Percentiles rank a stretch among this genome's conserved stretches.
Conservation (phyloP, 2,888 invertebrate genomes). For the Eulithis prunata region DNA sequence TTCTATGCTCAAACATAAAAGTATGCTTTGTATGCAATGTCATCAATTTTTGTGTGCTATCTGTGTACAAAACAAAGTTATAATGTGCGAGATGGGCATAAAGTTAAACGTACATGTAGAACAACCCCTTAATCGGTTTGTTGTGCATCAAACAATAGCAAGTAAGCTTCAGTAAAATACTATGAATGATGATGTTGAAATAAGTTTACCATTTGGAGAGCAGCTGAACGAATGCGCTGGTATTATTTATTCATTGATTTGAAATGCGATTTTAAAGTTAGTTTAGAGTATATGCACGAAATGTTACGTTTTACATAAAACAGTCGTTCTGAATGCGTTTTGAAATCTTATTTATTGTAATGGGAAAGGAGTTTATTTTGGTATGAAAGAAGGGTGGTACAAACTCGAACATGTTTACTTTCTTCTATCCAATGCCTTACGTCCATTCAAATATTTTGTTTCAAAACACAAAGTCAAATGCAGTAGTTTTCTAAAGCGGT, state of each 20-base stretch:
- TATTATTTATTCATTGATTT: slow-evolving; percentile 54
- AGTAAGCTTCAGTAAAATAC: slow-evolving; percentile 56
- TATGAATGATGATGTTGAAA: slow-evolving; percentile 55
- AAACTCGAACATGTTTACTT: slow-evolving; percentile 1
- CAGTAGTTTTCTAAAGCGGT: slow-evolving; percentile 9
- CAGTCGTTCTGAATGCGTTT: slow-evolving; percentile 44
- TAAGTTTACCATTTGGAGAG: slow-evolving; percentile 54
- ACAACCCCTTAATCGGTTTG: slow-evolving; percentile 58
- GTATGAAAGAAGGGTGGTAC: slow-evolving; percentile 18
- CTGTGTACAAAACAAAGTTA: neutral
- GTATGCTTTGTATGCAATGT: neutral
- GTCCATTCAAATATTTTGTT: neutral
- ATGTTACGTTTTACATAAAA: slow-evolving; percentile 38
- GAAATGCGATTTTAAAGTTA: slow-evolving; percentile 44
- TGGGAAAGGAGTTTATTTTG: slow-evolving; percentile 27
- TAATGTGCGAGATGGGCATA: neutral
- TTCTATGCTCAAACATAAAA: neutral
- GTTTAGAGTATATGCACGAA: slow-evolving; percentile 37
- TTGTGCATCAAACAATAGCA: slow-evolving; percentile 66
- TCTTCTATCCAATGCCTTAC: slow-evolving; percentile 11
- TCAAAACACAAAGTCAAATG: neutral
- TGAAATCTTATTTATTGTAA: slow-evolving; percentile 39
- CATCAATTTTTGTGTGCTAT: neutral
- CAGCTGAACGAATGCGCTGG: slow-evolving; percentile 45
- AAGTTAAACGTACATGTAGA: neutral